phyloP scores from a whole-genome alignment of 2,113 vertebrate genomes.

The Sialia sialis region DNA sequence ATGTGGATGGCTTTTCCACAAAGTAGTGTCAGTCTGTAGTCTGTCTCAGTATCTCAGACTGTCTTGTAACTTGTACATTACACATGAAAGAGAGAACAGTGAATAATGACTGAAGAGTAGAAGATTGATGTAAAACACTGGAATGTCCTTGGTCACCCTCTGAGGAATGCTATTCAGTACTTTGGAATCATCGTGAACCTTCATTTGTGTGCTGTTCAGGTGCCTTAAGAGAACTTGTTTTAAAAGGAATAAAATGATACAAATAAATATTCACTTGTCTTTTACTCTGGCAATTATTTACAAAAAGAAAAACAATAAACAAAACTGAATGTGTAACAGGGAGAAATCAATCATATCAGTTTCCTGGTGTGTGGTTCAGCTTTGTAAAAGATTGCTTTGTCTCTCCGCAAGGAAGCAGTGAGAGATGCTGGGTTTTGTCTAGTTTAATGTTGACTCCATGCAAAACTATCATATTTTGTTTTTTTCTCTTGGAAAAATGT shows the following conservation, averaged over 20 bases:
- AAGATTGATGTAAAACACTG: not conserved
- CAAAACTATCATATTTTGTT: not conserved
- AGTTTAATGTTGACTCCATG: constrained; percentile 39
- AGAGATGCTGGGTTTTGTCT: constrained; percentile 42
- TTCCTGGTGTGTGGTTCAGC: constrained; percentile 5
- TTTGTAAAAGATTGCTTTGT: constrained; percentile 13
- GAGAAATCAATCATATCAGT: constrained; percentile 1
- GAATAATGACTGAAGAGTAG: not conserved
- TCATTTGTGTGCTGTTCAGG: not conserved
- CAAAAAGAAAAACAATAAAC: not conserved
- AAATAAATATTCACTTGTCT: constrained; percentile 39
- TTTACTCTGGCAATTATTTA: constrained; percentile 18
- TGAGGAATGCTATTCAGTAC: not conserved
- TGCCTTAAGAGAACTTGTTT: not conserved
- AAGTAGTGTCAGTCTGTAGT: not conserved
- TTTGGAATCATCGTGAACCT: not conserved
- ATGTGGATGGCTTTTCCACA: not conserved
- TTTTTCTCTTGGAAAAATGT: constrained; percentile 40
- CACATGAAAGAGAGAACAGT: not conserved
- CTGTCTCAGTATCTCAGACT: not conserved
- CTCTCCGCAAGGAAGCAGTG: constrained; percentile 6
- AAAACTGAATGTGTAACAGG: not conserved
- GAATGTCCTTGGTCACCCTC: not conserved
- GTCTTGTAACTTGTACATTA: not conserved
- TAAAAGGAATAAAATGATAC: not conserved